A percentile compares a stretch with the other conserved stretches of the same genome.
These are phyloP conservation scores for Pungitius pungitius DNA, from an alignment of 2,113 vertebrate species.

Conservation along the genomic window DNA sequence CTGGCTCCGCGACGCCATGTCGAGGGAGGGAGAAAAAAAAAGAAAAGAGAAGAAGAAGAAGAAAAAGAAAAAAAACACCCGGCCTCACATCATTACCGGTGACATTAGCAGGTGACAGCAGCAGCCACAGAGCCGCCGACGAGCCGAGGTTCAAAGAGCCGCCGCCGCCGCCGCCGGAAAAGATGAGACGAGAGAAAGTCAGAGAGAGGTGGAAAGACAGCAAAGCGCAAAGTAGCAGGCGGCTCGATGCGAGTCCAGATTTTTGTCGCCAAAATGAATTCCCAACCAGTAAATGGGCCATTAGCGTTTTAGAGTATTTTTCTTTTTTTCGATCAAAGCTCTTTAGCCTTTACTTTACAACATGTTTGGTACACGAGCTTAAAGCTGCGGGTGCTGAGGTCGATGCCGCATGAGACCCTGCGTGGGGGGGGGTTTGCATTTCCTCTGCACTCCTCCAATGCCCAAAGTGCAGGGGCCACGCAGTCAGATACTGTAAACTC, in stretches of 20 bases:
- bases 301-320: neutral
- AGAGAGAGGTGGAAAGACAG: neutral
- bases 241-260: neutral
- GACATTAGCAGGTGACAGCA: conserved; percentile 73
- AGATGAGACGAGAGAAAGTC: conserved; percentile 51
- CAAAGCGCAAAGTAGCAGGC: conserved; percentile 13
- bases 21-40: conserved; percentile 16
- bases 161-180: conserved; percentile 40
- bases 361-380: conserved; percentile 32
- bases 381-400: conserved; percentile 50
- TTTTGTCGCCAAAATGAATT: conserved; percentile 8
- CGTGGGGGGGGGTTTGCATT: conserved; percentile 63
- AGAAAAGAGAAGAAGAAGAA: neutral
- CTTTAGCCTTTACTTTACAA: conserved; percentile 14
- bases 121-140: conserved; percentile 40
- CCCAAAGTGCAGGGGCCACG: conserved; percentile 64
- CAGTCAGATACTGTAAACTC: conserved; percentile 72
- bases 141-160: conserved; percentile 65
- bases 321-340: conserved; percentile 11
- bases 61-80: neutral
- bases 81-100: conserved; percentile 67
- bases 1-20: conserved; percentile 45
- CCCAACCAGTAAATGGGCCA: neutral
- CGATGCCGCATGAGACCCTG: conserved; percentile 64
- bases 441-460: conserved; percentile 67